Evolutionary conservation across 2,113 vertebrate genomes (phyloP).

Genomic region (Heterotis niloticus): DNA sequence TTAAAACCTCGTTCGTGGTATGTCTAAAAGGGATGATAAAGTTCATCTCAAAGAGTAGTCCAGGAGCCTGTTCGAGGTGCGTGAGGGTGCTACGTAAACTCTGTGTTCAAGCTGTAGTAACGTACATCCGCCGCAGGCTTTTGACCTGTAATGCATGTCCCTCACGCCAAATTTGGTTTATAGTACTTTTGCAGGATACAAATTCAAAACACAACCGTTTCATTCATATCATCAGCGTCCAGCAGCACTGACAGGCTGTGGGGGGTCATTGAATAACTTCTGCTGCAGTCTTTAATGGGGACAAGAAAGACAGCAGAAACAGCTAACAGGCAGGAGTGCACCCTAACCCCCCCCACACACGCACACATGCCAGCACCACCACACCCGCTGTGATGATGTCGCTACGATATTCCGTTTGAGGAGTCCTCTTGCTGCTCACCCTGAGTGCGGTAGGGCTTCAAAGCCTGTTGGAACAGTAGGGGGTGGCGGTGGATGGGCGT

Average conservation of each 20-base stretch:
- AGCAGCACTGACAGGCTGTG: not conserved
- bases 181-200: not conserved
- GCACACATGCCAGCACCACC: too few species aligned
- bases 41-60: not conserved
- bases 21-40: not conserved
- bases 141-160: not conserved
- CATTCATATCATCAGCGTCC: not conserved
- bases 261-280: not conserved
- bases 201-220: not conserved
- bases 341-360: too few species aligned
- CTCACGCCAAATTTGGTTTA: slow-evolving; percentile 1
- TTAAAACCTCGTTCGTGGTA: slow-evolving; percentile 10
- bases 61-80: not conserved
- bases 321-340: not conserved
- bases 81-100: not conserved
- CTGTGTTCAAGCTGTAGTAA: slow-evolving; percentile 17
- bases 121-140: not conserved
- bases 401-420: not conserved
- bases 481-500: too few species aligned
- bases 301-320: not conserved
- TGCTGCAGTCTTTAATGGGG: not conserved
- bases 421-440: not conserved
- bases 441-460: not conserved
- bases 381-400: not conserved
- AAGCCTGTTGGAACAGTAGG: too few species aligned